Percentiles rank a stretch among this genome's conserved stretches.
These are phyloP conservation scores for Drosophila peninsularis DNA, from an alignment of 2,888 invertebrate species.

Conservation along the genomic window DNA sequence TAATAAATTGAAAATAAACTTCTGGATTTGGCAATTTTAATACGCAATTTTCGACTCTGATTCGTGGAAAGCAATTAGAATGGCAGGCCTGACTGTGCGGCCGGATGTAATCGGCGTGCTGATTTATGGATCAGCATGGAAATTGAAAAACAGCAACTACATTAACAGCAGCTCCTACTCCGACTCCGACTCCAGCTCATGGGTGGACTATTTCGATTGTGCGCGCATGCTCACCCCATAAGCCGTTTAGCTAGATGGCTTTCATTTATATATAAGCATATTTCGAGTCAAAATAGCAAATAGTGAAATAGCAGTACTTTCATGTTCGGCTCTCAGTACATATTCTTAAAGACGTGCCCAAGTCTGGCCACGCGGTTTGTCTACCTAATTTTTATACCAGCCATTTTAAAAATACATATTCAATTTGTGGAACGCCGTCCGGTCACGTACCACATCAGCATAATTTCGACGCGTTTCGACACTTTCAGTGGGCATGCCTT, in stretches of 20 bases:
- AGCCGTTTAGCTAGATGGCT: neutral
- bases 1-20: conserved; percentile 60
- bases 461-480: conserved; percentile 72
- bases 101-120: conserved; percentile 39
- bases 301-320: neutral
- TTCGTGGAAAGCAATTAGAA: conserved; percentile 23
- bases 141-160: conserved; percentile 14
- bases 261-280: too few species aligned
- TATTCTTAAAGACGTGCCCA: neutral
- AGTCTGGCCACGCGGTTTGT: too few species aligned
- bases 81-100: neutral
- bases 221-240: neutral
- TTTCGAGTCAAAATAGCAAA: neutral
- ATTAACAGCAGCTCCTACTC: neutral
- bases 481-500: conserved; percentile 58
- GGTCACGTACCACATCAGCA: conserved; percentile 59
- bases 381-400: neutral
- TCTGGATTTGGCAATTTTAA: conserved; percentile 49
- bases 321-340: too few species aligned
- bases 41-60: conserved; percentile 33
- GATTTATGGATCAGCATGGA: conserved; percentile 51
- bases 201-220: neutral
- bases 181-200: neutral
- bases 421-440: conserved; percentile 57
- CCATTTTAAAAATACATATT: conserved; percentile 34